These are phyloP conservation scores for Aphyosemion australe DNA, from an alignment of 2,113 vertebrate species.

Conservation along the genomic window DNA sequence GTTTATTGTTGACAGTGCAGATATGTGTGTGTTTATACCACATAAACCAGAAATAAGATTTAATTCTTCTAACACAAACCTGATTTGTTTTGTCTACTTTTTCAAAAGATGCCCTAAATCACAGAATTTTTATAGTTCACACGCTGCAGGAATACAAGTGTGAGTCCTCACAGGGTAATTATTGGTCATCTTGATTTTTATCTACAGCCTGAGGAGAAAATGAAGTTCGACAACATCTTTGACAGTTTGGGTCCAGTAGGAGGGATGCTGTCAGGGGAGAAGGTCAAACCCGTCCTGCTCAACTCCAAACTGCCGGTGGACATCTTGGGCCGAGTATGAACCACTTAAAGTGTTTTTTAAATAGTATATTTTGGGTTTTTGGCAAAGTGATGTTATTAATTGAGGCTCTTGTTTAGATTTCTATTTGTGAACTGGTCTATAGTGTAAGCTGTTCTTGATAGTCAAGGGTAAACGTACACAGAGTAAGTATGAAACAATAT, in stretches of 20 bases:
- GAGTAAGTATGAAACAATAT: too few species aligned
- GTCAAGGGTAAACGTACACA: too few species aligned
- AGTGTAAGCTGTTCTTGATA: too few species aligned
- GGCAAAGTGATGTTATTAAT: not conserved
- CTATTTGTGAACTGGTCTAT: too few species aligned
- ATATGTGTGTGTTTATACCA: too few species aligned
- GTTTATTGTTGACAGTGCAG: not conserved
- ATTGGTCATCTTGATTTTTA: not conserved
- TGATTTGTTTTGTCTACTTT: not conserved
- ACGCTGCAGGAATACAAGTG: not conserved
- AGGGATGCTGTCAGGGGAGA: slow-evolving; percentile 93
- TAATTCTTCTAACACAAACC: too few species aligned
- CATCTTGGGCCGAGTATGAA: slow-evolving; percentile 91
- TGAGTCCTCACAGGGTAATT: not conserved
- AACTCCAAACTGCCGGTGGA: slow-evolving; percentile 98
- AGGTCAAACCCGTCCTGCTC: slow-evolving; percentile 97
- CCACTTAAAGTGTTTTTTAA: not conserved
- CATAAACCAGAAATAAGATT: too few species aligned
- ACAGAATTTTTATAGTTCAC: not conserved
- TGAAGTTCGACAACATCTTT: slow-evolving; percentile 96
- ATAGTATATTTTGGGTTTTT: not conserved
- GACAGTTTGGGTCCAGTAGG: slow-evolving; percentile 91
- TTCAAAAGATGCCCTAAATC: not conserved
- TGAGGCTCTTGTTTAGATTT: too few species aligned
- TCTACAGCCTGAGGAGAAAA: slow-evolving; percentile 90